Percentiles rank a stretch among this genome's conserved stretches.
Evolutionary conservation across 2,888 invertebrate species (phyloP).

Genomic region (Ophion costatus): DNA sequence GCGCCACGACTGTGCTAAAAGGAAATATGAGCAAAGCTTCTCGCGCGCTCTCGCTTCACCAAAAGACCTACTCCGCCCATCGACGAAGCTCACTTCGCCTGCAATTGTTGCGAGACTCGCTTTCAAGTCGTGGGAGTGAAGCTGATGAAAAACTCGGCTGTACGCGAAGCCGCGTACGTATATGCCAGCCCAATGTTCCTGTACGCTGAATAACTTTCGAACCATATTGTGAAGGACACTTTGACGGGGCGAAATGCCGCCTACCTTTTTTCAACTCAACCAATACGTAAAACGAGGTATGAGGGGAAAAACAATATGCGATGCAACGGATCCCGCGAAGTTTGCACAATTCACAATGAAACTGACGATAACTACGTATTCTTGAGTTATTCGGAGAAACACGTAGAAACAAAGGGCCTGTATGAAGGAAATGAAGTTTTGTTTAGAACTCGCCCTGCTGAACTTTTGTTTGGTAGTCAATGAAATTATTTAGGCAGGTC

Average conservation of each 20-base stretch:
- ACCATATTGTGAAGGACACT: conserved; percentile 46
- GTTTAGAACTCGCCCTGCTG: too few species aligned
- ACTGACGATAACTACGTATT: neutral
- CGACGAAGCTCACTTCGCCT: conserved; percentile 59
- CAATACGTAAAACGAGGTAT: neutral
- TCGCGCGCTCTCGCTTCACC: conserved; percentile 37
- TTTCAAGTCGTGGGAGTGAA: conserved; percentile 72
- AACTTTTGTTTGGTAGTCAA: too few species aligned
- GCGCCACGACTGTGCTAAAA: conserved; percentile 37
- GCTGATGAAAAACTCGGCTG: conserved; percentile 59
- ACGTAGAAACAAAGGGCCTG: neutral
- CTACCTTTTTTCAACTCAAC: conserved; percentile 30
- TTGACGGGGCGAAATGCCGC: conserved; percentile 53
- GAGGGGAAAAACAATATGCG: neutral
- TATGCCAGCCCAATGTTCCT: conserved; percentile 14
- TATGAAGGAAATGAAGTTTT: neutral
- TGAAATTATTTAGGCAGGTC: too few species aligned
- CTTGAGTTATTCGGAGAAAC: neutral
- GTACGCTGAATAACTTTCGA: conserved; percentile 31
- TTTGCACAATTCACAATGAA: neutral
- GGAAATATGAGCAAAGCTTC: conserved; percentile 41
- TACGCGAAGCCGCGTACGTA: conserved; percentile 3
- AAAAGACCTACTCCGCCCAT: conserved; percentile 74
- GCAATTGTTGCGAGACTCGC: conserved; percentile 70
- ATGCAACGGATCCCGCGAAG: neutral